Base-by-base conservation (phyloP, 1,140 invertebrate species). In the Drosophila ananassae region DNA sequence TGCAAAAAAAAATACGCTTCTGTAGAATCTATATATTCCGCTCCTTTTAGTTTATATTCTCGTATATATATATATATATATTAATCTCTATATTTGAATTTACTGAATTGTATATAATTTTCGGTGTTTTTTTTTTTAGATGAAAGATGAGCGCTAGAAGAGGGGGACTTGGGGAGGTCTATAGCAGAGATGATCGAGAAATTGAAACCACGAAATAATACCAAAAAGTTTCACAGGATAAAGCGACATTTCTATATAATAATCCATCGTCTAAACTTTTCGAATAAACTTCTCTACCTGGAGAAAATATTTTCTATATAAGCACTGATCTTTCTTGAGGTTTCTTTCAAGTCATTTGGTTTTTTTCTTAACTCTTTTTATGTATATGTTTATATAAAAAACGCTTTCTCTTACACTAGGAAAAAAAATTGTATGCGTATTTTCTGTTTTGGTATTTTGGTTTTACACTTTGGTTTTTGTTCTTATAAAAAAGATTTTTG, bases 351-450 rank as follows among this genome's bases (percentile, higher is more conserved):
- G 66, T 69, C 53, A 59, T 75, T 82, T 53, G 69, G 41, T 55
- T 48, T 53, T 67, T 62, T 61, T 56, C 56, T 64, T 21, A 66
- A 69, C 52, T 73, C 53, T 74, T 84, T 64, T 82, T 50, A 71
- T 56, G 41, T 44, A 48, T 69, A 63, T 60, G 48, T 58, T 73
- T 73, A 73, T 68, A 69, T 68, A 84, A 83, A 82, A 84, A 77
- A 77, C 66, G 52, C 51, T 64, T 64, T 76, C 30, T 47, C 81
- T 78, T 85, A 85, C 39, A 58, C 81, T 85, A 85, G 83, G 83
- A 76, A 81, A 87, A 85, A 84, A 87, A 81, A 66, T 69, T 75
- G 24, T 77, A 87, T 87, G 82, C 74, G 48, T 77, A 63, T 67
- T 69, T 22, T 56, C 41, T 73, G 54, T 22, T 56, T 32, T 73